Conservation (phyloP, 2,113 vertebrate genomes). For the Chiloscyllium plagiosum region DNA sequence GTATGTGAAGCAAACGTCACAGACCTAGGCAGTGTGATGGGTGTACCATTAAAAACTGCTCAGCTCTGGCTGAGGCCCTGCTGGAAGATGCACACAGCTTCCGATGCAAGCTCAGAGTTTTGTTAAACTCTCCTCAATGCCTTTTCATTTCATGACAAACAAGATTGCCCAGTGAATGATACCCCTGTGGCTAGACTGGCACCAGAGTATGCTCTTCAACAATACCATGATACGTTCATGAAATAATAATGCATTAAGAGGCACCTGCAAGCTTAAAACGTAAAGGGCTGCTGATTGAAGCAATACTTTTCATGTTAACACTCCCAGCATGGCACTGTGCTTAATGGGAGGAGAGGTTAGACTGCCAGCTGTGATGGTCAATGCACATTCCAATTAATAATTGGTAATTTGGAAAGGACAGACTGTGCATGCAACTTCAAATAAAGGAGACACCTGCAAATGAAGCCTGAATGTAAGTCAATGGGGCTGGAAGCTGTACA, state of each 20-base stretch:
- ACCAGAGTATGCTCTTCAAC: not conserved
- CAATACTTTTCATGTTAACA: not conserved
- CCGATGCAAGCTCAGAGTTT: not conserved
- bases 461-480: not conserved
- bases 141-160: constrained; percentile 6
- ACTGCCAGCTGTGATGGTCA: not conserved
- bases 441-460: constrained; percentile 1
- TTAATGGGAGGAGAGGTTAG: not conserved
- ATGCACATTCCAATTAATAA: not conserved
- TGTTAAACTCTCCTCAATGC: not conserved
- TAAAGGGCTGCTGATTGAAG: not conserved
- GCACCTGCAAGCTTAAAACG: not conserved
- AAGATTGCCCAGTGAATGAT: not conserved
- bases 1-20: not conserved
- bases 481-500: not conserved
- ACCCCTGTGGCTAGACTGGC: not conserved
- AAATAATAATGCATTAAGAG: not conserved
- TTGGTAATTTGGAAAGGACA: not conserved
- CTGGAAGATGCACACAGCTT: not conserved
- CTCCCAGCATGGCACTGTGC: not conserved
- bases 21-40: not conserved
- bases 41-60: not conserved
- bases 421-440: not conserved
- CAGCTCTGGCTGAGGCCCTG: not conserved
- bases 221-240: not conserved